A percentile compares a stretch with the other conserved stretches of the same genome.
phyloP scores from a whole-genome alignment of 2,888 invertebrate species.

The Lutraria lutraria region DNA sequence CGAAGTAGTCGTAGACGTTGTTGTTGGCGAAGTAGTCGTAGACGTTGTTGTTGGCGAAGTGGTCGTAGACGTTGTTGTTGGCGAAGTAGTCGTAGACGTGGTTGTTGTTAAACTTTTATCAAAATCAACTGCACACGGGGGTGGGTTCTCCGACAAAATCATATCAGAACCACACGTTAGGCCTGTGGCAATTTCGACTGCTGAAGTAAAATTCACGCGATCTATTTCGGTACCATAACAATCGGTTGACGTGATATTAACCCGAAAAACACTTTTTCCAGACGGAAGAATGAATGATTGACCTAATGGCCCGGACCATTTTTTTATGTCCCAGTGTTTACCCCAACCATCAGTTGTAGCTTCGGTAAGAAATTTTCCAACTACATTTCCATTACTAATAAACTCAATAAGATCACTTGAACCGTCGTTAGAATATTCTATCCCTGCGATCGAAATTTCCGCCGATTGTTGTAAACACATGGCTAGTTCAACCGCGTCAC shows the following conservation, averaged over 20 bases:
- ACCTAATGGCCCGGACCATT: not conserved
- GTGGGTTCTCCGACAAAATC: constrained; percentile 33
- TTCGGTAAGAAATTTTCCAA: constrained; percentile 31
- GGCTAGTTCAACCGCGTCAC: constrained; percentile 46
- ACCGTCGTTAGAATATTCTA: constrained; percentile 62
- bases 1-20: not conserved
- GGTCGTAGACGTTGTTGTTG: no score
- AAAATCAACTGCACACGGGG: constrained; percentile 29
- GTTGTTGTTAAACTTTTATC: not conserved
- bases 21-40: not conserved
- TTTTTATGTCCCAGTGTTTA: constrained; percentile 51
- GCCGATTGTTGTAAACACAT: constrained; percentile 44
- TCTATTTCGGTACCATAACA: constrained; percentile 52
- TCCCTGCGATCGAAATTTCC: constrained; percentile 5
- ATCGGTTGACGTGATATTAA: constrained; percentile 45
- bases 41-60: not conserved
- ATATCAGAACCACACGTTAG: constrained; percentile 48
- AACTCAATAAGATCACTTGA: constrained; percentile 41
- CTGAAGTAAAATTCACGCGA: constrained; percentile 24
- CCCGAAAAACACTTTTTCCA: constrained; percentile 30
- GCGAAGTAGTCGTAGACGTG: no score
- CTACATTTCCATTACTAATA: not conserved
- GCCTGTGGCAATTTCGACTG: not conserved
- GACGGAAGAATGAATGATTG: not conserved
- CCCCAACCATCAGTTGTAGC: constrained; percentile 46